Base-by-base conservation (phyloP, 2,888 invertebrate genomes). In the Plebejus anna region DNA sequence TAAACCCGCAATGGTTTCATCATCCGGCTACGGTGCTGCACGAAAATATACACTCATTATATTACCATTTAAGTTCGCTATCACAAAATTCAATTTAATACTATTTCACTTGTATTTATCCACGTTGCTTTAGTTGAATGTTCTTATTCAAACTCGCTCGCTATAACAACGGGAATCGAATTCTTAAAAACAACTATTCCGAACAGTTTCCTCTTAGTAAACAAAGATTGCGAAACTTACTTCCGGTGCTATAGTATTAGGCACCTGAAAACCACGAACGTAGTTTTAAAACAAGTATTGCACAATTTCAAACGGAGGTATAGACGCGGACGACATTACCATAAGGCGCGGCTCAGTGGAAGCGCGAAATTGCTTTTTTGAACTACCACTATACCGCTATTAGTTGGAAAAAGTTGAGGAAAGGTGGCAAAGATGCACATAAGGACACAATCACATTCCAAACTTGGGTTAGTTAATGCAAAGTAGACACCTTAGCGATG, bases 351-450 rank as follows among this genome's bases (percentile, higher is more conserved):
- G 85, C 86, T 87, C 83, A 83, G 85, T 85, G 83, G 84, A 83
- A 85, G 84, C 84, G 82, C 86, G 85, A 88, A 92, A 92, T 91
- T 90, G 89, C 90, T 92, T 92, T 93, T 92, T 92, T 92, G 90
- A 94, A 93, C 92, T 91, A 86, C 83, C 85, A 87, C 89, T 89
- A 87, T 89, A 88, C 89, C 88, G 88, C 86, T 83, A 87, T 87
- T 87, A 88, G 89, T 90, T 87, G 83, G 87, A 89, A 89, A 90
- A 91, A 91, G 88, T 93, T 91, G 88, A 88, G 88, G 90, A 88
- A 87, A 89, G 83, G 83, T 84, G 82, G 80, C 80, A 78, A 79
- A 82, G 82, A 85, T 82, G 84, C 84, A 84, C 84, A 83, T 81
- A 82, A 85, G 84, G 84, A 83, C 81, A 86, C 89, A 89, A 90